A percentile compares a stretch with the other conserved stretches of the same genome.
phyloP scores from a whole-genome alignment of 2,113 vertebrate species.

The Aspiorhynchus laticeps region DNA sequence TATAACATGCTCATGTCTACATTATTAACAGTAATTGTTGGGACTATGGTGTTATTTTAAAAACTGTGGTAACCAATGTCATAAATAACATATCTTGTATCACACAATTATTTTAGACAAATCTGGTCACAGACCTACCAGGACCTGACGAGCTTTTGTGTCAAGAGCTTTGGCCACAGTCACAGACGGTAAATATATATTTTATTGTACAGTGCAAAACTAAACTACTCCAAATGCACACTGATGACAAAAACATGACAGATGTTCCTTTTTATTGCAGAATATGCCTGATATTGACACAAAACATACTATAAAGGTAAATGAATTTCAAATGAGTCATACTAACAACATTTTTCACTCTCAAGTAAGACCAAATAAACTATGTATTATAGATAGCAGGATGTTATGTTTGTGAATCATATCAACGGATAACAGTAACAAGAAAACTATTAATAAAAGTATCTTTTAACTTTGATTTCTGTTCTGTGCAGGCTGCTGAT shows the following conservation, averaged over 20 bases:
- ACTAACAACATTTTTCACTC: neutral
- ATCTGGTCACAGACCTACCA: constrained; percentile 47
- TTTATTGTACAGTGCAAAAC: neutral
- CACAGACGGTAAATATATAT: constrained; percentile 1
- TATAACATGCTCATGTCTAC: no score
- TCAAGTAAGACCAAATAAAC: neutral
- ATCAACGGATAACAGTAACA: neutral
- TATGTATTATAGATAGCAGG: neutral
- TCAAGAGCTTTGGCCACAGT: neutral
- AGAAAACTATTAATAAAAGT: neutral
- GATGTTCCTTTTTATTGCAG: constrained; percentile 40
- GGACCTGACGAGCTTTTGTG: constrained; percentile 40
- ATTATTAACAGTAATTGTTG: no score
- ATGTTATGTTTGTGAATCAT: neutral
- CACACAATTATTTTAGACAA: constrained; percentile 37
- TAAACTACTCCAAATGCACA: neutral
- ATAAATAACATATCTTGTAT: neutral
- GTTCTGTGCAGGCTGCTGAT: neutral
- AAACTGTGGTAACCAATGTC: neutral
- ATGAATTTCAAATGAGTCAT: neutral
- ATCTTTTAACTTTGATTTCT: constrained; percentile 15
- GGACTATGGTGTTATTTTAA: neutral
- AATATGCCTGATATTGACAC: constrained; percentile 40
- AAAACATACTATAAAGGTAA: constrained; percentile 42
- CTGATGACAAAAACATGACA: neutral